Evolutionary conservation across 1,140 invertebrate genomes (phyloP).

Genomic region (Anthonomus grandis): DNA sequence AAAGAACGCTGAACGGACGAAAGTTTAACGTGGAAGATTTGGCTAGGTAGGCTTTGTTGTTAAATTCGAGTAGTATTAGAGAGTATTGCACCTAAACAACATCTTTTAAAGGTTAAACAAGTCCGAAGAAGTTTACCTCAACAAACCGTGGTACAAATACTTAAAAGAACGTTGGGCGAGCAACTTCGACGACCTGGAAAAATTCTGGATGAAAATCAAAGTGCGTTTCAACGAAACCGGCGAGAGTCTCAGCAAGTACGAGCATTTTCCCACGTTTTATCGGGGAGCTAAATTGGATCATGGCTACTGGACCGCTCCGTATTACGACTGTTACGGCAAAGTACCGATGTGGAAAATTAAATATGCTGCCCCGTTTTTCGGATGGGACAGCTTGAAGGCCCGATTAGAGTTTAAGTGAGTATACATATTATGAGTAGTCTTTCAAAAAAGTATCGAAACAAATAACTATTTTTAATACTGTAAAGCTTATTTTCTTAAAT

Average conservation of each 20-base stretch:
- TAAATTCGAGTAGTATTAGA: too few relatives aligned
- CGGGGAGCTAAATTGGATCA: constrained; percentile 81
- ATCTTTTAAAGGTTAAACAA: too few relatives aligned
- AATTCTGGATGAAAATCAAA: constrained; percentile 89
- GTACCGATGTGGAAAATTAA: constrained; percentile 93
- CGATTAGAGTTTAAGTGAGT: constrained; percentile 93
- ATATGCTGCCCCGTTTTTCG: constrained; percentile 95
- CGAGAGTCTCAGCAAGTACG: constrained; percentile 76
- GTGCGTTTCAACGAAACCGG: constrained; percentile 87
- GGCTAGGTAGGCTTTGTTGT: too few relatives aligned
- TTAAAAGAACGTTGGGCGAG: constrained; percentile 91
- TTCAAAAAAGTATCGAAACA: not conserved
- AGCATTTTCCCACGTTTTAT: constrained; percentile 88
- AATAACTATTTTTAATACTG: not conserved
- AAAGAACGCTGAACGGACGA: constrained; percentile 73
- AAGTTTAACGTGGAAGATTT: constrained; percentile 88
- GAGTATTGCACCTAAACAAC: too few relatives aligned
- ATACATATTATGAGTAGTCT: constrained; percentile 18
- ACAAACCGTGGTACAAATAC: constrained; percentile 81
- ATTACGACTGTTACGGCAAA: constrained; percentile 91
- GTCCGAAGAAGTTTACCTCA: constrained; percentile 78
- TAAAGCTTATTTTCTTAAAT: constrained; percentile 6
- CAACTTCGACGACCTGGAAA: constrained; percentile 88
- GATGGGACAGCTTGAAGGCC: constrained; percentile 87
- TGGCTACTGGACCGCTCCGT: constrained; percentile 90